Percentiles rank a stretch among this genome's conserved stretches.
These are phyloP conservation scores for Saxidomus purpurata DNA, from an alignment of 1,140 invertebrate species.

Conservation along the genomic window DNA sequence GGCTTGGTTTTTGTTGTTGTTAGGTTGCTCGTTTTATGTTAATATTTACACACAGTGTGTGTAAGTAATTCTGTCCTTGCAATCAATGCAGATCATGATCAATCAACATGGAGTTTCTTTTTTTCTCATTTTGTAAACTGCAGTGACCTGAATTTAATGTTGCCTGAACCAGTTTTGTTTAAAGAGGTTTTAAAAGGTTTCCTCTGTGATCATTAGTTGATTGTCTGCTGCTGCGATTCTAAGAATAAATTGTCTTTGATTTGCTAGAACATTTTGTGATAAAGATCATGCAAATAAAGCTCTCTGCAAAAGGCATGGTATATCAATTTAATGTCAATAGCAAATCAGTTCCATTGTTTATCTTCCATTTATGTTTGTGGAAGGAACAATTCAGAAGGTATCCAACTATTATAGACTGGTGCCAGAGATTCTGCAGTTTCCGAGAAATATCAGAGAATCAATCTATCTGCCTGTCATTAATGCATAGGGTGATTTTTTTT, in stretches of 20 bases:
- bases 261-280: background rate
- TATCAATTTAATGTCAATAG: background rate
- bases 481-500: background rate
- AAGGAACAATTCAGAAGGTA: constrained; percentile 1
- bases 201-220: too few relatives aligned
- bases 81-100: too few relatives aligned
- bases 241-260: background rate
- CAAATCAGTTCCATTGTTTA: background rate
- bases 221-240: too few relatives aligned
- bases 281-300: background rate
- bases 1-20: too few relatives aligned
- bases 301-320: background rate
- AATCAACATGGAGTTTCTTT: too few relatives aligned
- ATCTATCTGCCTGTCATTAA: constrained; percentile 3
- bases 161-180: too few relatives aligned
- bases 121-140: too few relatives aligned
- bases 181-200: too few relatives aligned
- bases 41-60: too few relatives aligned
- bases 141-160: too few relatives aligned
- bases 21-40: too few relatives aligned
- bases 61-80: too few relatives aligned
- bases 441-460: constrained; percentile 4
- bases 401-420: constrained; percentile 29
- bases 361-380: background rate
- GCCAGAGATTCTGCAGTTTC: background rate